Conservation (phyloP, 2,888 invertebrate species). For the Lissocephala sabroskyi region DNA sequence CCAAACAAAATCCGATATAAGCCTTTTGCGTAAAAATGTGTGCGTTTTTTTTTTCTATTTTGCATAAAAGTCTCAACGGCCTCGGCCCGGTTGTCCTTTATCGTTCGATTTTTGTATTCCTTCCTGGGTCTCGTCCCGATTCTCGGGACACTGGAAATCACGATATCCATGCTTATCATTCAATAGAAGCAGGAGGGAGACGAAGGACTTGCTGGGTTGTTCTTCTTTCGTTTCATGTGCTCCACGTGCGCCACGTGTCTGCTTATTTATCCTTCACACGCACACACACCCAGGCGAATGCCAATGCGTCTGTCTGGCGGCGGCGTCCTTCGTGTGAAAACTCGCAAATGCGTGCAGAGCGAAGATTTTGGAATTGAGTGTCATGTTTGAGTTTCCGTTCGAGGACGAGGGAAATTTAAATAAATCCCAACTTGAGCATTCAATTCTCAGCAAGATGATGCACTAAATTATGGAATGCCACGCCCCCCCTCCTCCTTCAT, state of each 20-base stretch:
- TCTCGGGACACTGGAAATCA: no score
- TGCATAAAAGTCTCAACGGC: conserved; percentile 33
- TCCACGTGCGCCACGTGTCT: conserved; percentile 30
- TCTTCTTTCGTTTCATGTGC: conserved; percentile 21
- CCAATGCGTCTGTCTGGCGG: conserved; percentile 3
- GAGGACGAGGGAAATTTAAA: no score
- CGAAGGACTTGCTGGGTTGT: no score
- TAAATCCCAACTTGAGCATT: no score
- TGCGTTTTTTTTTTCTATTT: conserved; percentile 34
- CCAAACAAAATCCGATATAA: conserved; percentile 55
- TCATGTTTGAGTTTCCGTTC: no score
- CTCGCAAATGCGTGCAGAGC: conserved; percentile 32
- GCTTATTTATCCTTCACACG: conserved; percentile 27
- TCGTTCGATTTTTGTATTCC: no score
- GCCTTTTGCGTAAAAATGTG: conserved; percentile 50
- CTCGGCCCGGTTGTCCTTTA: no score
- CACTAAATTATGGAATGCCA: no score
- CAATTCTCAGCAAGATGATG: no score
- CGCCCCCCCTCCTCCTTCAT: no score
- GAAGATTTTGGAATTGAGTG: conserved; percentile 17
- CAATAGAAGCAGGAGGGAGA: no score
- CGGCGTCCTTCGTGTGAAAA: conserved; percentile 40
- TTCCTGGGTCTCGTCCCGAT: no score
- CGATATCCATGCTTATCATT: conserved; percentile 38
- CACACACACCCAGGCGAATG: conserved; percentile 10